These are phyloP conservation scores for Ligdia adustata DNA, from an alignment of 2,888 invertebrate genomes.

Conservation along the genomic window DNA sequence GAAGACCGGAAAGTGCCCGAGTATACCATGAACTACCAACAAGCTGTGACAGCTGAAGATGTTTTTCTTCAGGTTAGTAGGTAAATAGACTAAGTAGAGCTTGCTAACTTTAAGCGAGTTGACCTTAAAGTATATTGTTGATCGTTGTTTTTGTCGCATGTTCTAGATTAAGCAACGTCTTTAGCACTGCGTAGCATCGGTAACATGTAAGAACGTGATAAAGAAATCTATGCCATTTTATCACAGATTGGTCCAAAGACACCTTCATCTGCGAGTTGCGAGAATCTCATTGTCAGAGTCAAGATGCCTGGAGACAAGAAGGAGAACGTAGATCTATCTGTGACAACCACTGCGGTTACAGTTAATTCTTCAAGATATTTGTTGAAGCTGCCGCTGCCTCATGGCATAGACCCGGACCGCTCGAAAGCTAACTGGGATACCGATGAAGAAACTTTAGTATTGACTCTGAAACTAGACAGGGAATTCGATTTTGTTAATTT, in stretches of 20 bases:
- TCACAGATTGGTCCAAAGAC: conserved; percentile 91
- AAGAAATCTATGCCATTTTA: too few relatives aligned
- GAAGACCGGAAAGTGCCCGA: conserved; percentile 87
- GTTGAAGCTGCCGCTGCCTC: conserved; percentile 90
- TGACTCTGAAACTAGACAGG: conserved; percentile 89
- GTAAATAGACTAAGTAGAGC: too few relatives aligned
- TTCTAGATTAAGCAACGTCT: too few relatives aligned
- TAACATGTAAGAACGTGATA: too few relatives aligned
- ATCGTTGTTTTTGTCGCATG: too few relatives aligned
- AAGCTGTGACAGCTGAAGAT: conserved; percentile 93
- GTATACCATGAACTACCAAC: conserved; percentile 93
- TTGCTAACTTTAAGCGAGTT: neutral
- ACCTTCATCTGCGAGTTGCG: conserved; percentile 91
- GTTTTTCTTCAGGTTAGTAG: conserved; percentile 91
- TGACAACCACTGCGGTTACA: conserved; percentile 85
- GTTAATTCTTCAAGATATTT: conserved; percentile 86
- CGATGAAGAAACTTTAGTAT: conserved; percentile 85
- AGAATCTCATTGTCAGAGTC: conserved; percentile 92
- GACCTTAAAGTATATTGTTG: too few relatives aligned
- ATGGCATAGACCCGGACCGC: conserved; percentile 91
- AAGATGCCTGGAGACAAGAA: conserved; percentile 90
- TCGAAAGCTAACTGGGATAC: conserved; percentile 92
- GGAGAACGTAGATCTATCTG: conserved; percentile 89
- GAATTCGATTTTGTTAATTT: conserved; percentile 96
- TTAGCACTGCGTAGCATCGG: too few relatives aligned